These are phyloP conservation scores for Entelurus aequoreus DNA, from an alignment of 2,113 vertebrate species.

Conservation along the genomic window DNA sequence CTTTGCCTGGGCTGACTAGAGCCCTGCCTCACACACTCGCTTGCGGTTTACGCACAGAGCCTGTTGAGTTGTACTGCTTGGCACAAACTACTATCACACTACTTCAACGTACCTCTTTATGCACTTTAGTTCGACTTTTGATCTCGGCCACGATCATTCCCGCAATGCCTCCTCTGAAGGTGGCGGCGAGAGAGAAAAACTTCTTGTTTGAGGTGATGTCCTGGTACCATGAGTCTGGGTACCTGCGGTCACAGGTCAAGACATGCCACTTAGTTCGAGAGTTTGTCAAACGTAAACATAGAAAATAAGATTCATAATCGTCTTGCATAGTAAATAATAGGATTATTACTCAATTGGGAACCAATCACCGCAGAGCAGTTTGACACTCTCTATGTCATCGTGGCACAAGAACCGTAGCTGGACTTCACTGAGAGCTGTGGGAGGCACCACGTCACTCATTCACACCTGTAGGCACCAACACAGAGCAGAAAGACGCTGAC, in stretches of 20 bases:
- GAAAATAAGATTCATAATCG: neutral
- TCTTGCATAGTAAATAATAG: neutral
- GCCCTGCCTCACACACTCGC: no score
- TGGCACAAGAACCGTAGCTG: slow-evolving; percentile 96
- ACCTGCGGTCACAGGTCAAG: slow-evolving; percentile 69
- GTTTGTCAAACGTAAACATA: neutral
- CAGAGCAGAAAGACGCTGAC: neutral
- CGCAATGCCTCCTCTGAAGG: slow-evolving; percentile 89
- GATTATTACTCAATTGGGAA: slow-evolving; percentile 93
- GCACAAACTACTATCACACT: no score
- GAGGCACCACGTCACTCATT: slow-evolving; percentile 96
- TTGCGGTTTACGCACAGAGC: no score
- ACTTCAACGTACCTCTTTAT: slow-evolving; percentile 83
- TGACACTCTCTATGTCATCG: slow-evolving; percentile 98
- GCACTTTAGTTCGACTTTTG: slow-evolving; percentile 95
- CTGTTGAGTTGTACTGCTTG: neutral
- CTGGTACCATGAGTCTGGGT: slow-evolving; percentile 99
- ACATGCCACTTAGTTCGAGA: neutral
- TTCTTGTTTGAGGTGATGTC: slow-evolving; percentile 99
- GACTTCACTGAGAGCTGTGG: slow-evolving; percentile 89
- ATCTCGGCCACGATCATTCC: slow-evolving; percentile 99
- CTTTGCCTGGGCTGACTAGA: no score
- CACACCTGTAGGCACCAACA: slow-evolving; percentile 77
- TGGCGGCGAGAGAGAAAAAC: slow-evolving; percentile 97
- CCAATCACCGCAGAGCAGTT: slow-evolving; percentile 95